Conservation (phyloP, 2,888 invertebrate genomes). For the Conomelus anceps region DNA sequence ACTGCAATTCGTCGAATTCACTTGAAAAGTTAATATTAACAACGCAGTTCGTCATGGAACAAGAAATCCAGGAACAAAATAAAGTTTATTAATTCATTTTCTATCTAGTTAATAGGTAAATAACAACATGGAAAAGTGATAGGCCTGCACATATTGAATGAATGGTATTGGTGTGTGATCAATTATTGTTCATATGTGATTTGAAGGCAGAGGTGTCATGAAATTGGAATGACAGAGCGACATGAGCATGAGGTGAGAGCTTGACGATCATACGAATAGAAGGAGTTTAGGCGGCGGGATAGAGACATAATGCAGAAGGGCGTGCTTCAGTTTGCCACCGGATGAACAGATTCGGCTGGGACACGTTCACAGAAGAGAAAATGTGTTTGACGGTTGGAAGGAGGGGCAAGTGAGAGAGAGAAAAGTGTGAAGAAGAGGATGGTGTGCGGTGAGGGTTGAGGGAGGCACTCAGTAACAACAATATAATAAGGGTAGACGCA, state of each 20-base stretch:
- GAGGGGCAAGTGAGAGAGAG: neutral
- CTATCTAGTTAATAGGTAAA: no score
- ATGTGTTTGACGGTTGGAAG: neutral
- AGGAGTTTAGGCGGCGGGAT: neutral
- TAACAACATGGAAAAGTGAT: no score
- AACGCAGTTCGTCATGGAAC: no score
- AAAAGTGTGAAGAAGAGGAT: slow-evolving; percentile 12
- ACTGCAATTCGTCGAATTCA: no score
- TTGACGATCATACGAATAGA: neutral
- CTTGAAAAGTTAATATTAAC: no score
- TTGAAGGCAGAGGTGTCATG: no score
- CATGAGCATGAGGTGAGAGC: neutral
- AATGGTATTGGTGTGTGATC: no score
- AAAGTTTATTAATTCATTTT: no score
- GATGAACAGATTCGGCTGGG: neutral
- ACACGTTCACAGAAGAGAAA: neutral
- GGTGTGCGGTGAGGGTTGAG: slow-evolving; percentile 7
- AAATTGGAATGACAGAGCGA: neutral
- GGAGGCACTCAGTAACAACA: slow-evolving; percentile 20
- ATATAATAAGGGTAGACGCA: slow-evolving; percentile 28
- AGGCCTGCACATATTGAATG: no score
- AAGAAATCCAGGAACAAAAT: no score
- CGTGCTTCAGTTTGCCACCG: neutral
- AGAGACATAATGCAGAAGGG: neutral
- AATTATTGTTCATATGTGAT: no score